Base-by-base conservation (phyloP, 53 echinoderm and acorn worm genomes). In the Crossaster papposus region DNA sequence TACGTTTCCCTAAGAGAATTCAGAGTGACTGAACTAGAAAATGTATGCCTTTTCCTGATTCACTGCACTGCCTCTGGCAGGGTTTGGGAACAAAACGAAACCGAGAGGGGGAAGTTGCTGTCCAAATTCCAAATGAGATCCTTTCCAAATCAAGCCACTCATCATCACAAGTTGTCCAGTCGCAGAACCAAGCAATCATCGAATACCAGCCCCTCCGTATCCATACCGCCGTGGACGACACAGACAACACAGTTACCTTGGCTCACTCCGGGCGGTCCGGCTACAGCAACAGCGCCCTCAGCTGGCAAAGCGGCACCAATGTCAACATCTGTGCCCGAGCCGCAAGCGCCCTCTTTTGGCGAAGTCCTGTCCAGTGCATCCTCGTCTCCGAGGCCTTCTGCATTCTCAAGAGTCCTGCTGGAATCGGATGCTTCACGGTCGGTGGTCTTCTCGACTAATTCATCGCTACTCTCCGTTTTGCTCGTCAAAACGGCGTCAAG, bases 211-310 rank as follows among this genome's bases (percentile, higher is more conserved):
- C 97, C 97, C 53, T 93, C 87, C 3, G 94, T 94, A 82, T 97
- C 95, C 97, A 97, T 97, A 29, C 97, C 97, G 20, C 97, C 97
- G 34, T 95, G 92, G 30, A 96, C 90, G 73, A 95, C 84, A 53
- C 90, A 82, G 72, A 95, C 89, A 14, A 90, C 37, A 44, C 81
- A 78, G 44, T 71, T 85, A 35, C 81, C 90, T 65, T 71, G 44
- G n/a, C 64, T 50, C 20, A 68, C 84, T 14, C 58, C 74, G 51
- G 72, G 14, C n/a, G 38, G 26, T 37, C 53, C 54, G n/a, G 72
- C 37, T 15, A 55, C 50, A 17, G 64, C 85, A 51, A 62, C 82
- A 34, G 54, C 54, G 44, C 77, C 82, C 73, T 65, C 81, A 9
- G 31, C 36, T 30, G 90, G 81, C 31, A 72, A 70, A 81, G 53